These are phyloP conservation scores for Scomber japonicus DNA, from an alignment of 2,113 vertebrate genomes.

Conservation along the genomic window DNA sequence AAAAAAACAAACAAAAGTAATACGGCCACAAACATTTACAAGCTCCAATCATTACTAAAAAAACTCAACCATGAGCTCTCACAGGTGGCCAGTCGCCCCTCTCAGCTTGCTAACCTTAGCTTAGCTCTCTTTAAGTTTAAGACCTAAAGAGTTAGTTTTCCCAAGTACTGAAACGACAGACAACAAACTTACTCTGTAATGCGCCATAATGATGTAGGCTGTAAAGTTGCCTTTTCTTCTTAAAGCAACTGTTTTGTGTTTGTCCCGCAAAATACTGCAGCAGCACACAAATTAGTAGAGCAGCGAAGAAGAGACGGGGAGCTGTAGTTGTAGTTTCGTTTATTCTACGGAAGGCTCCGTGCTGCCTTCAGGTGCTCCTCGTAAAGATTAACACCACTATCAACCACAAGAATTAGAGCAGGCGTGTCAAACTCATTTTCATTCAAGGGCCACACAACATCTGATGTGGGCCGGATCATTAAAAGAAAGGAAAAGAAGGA, in stretches of 20 bases:
- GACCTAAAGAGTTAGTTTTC: not conserved
- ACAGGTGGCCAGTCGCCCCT: not conserved
- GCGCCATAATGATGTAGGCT: slow-evolving; percentile 59
- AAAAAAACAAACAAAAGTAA: too few relatives aligned
- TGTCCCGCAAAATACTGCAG: not conserved
- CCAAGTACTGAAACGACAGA: not conserved
- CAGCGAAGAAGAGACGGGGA: not conserved
- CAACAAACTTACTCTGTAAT: slow-evolving; percentile 75
- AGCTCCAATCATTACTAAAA: not conserved
- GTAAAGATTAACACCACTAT: not conserved
- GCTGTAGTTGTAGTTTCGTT: slow-evolving; percentile 66
- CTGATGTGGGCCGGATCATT: too few relatives aligned
- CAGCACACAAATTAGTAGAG: not conserved
- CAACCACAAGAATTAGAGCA: rapidly evolving
- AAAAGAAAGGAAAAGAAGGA: too few relatives aligned
- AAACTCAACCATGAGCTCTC: not conserved
- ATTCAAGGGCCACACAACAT: too few relatives aligned
- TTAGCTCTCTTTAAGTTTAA: not conserved
- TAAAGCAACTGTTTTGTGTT: not conserved
- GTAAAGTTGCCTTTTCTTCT: not conserved
- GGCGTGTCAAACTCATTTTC: too few relatives aligned
- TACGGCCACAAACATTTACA: not conserved
- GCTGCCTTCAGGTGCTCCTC: slow-evolving; percentile 45
- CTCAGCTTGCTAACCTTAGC: slow-evolving; percentile 29
- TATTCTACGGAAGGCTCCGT: not conserved